A percentile compares a stretch with the other conserved stretches of the same genome.
These are phyloP conservation scores for Ovibos moschatus DNA, from an alignment of 2,113 vertebrate genomes.

Conservation along the genomic window DNA sequence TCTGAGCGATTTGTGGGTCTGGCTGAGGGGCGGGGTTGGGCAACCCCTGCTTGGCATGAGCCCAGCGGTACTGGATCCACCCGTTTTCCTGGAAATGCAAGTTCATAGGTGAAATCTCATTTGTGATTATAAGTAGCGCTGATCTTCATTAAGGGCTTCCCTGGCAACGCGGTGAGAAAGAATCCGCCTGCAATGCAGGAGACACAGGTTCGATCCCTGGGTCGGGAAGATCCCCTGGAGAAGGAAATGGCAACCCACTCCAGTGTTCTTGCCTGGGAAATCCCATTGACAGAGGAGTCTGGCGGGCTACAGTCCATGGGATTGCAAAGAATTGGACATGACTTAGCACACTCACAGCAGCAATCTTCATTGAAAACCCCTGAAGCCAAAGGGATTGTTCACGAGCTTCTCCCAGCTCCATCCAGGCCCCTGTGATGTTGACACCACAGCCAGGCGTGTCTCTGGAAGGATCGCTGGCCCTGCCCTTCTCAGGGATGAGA, in stretches of 20 bases:
- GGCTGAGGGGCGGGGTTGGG: not conserved
- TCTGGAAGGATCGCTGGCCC: not conserved
- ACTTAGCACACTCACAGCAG: not conserved
- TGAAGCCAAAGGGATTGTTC: not conserved
- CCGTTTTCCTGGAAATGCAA: not conserved
- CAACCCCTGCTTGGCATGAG: rapidly evolving
- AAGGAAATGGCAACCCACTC: not conserved
- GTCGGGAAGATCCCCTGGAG: not conserved
- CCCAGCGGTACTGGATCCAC: rapidly evolving
- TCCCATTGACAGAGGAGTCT: not conserved
- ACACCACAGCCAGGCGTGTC: not conserved
- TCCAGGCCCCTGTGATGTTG: not conserved
- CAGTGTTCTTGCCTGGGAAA: not conserved
- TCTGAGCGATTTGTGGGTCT: not conserved
- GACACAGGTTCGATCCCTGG: not conserved
- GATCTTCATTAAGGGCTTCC: not conserved
- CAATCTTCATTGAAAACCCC: not conserved
- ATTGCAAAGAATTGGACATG: not conserved
- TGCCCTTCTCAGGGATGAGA: not conserved
- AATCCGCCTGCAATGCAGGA: not conserved
- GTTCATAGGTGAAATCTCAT: not conserved
- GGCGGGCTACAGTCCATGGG: not conserved
- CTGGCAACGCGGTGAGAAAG: not conserved
- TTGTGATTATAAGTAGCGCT: not conserved
- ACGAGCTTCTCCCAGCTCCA: not conserved